Evolutionary conservation across 2,113 vertebrate species (phyloP).

Genomic region (Steatornis caripensis): DNA sequence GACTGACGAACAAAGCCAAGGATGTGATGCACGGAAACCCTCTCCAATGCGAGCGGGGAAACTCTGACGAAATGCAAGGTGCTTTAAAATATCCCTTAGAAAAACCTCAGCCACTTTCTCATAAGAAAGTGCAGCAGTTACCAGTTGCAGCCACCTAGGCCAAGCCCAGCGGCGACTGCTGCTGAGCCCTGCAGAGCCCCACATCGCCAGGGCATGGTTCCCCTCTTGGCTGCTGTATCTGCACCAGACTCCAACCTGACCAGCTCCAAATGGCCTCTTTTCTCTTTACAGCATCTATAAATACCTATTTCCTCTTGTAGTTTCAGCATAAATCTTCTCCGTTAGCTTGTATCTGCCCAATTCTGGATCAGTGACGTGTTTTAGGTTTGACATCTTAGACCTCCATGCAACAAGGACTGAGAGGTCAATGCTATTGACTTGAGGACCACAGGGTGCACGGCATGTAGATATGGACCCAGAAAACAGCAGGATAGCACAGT

Average conservation of each 20-base stretch:
- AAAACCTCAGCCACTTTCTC: background rate
- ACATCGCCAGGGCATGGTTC: accelerated
- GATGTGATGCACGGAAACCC: accelerated
- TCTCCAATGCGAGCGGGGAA: accelerated
- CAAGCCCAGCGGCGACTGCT: background rate
- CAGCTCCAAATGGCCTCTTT: background rate
- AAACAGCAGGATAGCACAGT: background rate
- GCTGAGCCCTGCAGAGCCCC: background rate
- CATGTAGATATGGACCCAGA: background rate
- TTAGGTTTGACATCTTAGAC: background rate
- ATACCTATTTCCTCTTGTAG: background rate
- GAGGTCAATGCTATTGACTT: background rate
- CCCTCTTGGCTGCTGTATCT: background rate
- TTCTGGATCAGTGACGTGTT: background rate
- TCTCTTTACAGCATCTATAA: background rate
- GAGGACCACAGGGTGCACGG: accelerated
- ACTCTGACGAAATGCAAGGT: background rate
- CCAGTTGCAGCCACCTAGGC: background rate
- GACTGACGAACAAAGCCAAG: background rate
- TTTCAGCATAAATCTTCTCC: background rate
- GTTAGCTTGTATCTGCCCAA: background rate
- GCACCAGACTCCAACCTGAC: background rate
- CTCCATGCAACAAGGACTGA: background rate
- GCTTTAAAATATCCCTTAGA: background rate
- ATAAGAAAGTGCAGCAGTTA: background rate